Base-by-base conservation (phyloP, 2,888 invertebrate genomes). In the Syrista parreyssii region DNA sequence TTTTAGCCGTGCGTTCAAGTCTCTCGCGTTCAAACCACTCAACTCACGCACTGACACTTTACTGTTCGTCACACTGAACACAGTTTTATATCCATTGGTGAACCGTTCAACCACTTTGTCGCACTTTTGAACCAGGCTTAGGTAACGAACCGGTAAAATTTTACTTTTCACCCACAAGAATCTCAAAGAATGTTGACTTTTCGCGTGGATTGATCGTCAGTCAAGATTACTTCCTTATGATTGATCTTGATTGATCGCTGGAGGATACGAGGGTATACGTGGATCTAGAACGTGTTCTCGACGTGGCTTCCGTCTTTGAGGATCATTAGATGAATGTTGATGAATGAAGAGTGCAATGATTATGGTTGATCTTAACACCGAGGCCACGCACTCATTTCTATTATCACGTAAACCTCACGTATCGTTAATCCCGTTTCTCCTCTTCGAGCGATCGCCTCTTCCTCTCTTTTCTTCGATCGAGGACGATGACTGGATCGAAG, bases 41-140 rank as follows among this genome's bases (percentile, higher is more conserved):
- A 89, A 88, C 87, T 77, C 82, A 86, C 88, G 88, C 87, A 81
- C 79, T 80, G 83, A 83, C 87, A 88, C 88, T 88, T 23, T 76
- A 78, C 68, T 72, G 69, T 78, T 78, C 75, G 68, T 23, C 68
- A 36, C 78, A 78, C 78, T 75, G n/a, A 68, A 35, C 72, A 76
- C 78, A 36, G 6, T 35, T 73, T 78, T 75, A 73, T 75, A 31
- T 6, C 75, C 33, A 73, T 69, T 4, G 31, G 68, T 68, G 75
- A 68, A 11, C 68, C 35, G n/a, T 31, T n/a, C 75, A 36, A 71
- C 33, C 12, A 30, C 68, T 73, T 75, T 75, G 36, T 68, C 35
- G 11, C 12, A 40, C 32, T 77, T 75, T 75, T 36, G 23, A 68
- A 74, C 40, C 31, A 30, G 68, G 6, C 34, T 72, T 75, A 79